Base-by-base conservation (phyloP, 35 echinoderm and acorn worm species). In the Patiria miniata region DNA sequence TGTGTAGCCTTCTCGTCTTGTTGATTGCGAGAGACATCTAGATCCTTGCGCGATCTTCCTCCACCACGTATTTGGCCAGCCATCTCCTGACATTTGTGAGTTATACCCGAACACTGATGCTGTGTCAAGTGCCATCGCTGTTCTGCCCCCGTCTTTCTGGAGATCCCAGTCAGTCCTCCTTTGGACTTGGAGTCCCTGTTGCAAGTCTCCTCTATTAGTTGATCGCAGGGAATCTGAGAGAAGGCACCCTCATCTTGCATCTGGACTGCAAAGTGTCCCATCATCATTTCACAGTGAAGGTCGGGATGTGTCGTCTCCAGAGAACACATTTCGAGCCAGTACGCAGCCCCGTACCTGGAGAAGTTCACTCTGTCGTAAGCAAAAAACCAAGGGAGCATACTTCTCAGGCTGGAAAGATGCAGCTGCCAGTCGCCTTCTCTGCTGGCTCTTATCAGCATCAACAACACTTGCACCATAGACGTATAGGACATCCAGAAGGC, bases 241-340 rank as follows among this genome's bases (percentile, higher is more conserved):
- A 96, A 89, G 38, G 61, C 85, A 81, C 85, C 28, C 1, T 61
- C 50, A 8, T 53, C 76, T 54, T 94, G 81, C 51, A 89, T 78
- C 51, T 95, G 93, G 16, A 95, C 89, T 65, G 80, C 90, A 90
- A 97, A 90, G 32, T 92, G 22, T 10, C 90, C 86, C 56, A 81
- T 36, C 37, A 51, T 52, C 61, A 89, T 86, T 18, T 56, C 28
- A 23, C 87, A 17, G 86, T 61, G 77, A 2, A 87, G 34, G 58
- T 17, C 40, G 29, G 87, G 90, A 78, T 97, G 87, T 22, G 90
- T 89, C 19, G 61, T 80, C 7, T 84, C 39, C 12, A 92, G 79
- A 22, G 51, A 51, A 10, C 50, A 58, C 90, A 97, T 97, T 50
- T 92, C 86, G n/a, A 85, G 39, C 94, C 94, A 97, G 68, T 97